Evolutionary conservation across 2,888 invertebrate species (phyloP), one percentile per base, ranked within the genome.

Genomic region (Gibbula magus): DNA sequence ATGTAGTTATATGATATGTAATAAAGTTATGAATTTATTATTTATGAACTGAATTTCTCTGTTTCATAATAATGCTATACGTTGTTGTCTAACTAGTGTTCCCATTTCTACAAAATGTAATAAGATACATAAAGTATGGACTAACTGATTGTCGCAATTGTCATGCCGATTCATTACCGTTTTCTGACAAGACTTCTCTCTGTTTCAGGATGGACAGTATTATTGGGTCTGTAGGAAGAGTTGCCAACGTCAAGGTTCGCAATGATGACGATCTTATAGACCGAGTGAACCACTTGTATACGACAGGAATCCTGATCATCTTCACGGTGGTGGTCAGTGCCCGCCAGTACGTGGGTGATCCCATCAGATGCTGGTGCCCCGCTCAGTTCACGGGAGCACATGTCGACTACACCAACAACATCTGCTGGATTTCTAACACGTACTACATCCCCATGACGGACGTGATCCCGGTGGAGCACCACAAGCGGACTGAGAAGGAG

Each of bases 341-440:
- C 39, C 88, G 91, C 20, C 93, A 93, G 84, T 92, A 92, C 85
- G 92, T 93, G 56, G 92, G 92, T n/a, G 56, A 74, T 75, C 52
- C 66, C 32, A 77, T 77, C 53, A 66, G 80, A 83, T 93, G 93
- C 84, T 93, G 93, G 93, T 93, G 93, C 76, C 93, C 93, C 22
- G 93, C 93, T 3, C 93, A 93, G 86, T 94, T 94, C 89, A 93
- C 93, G 7, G 92, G 93, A 45, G 93, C 93, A 25, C 94, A 94
- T 91, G 93, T 93, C 81, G 93, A 93, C 82, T 94, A 94, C 88
- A 93, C 94, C 22, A 94, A 94, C 88, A 94, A 94, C 89, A 93
- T 94, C 84, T 94, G 94, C 88, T 94, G 94, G 94, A 93, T 93
- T 73, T 93, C 93, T 82, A 93, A 94, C 88, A 94, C 94, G 3